A percentile compares a stretch with the other conserved stretches of the same genome.
Evolutionary conservation across 2,888 invertebrate species (phyloP).

Genomic region (Calameuta filiformis): DNA sequence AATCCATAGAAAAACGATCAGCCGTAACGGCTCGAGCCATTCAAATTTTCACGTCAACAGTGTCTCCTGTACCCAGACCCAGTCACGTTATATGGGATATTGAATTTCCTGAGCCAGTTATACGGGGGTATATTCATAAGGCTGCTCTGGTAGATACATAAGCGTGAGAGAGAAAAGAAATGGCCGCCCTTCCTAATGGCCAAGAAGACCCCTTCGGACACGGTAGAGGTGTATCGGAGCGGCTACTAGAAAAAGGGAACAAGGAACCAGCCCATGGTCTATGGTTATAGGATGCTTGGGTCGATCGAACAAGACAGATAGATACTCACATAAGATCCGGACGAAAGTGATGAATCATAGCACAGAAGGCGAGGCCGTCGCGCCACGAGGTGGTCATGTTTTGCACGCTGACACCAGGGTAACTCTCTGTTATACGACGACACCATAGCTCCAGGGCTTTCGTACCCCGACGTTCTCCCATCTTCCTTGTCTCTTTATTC

Average conservation of each 20-base stretch:
- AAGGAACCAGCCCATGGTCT: neutral
- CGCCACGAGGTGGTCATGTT: constrained; percentile 98
- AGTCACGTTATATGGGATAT: neutral
- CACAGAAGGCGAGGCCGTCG: constrained; percentile 95
- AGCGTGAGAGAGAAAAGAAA: neutral
- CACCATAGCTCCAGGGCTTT: constrained; percentile 95
- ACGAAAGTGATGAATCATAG: constrained; percentile 94
- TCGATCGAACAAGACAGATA: constrained; percentile 2
- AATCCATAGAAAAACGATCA: neutral
- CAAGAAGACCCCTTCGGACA: neutral
- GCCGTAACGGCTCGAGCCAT: neutral
- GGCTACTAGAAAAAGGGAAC: neutral
- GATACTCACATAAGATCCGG: constrained; percentile 94
- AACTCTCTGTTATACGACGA: constrained; percentile 87
- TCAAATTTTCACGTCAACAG: neutral
- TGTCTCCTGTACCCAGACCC: neutral
- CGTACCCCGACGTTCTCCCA: constrained; percentile 88
- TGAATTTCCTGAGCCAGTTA: neutral
- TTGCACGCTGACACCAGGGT: constrained; percentile 88
- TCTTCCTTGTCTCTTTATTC: constrained; percentile 53
- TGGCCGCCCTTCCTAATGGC: neutral
- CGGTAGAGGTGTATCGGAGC: neutral
- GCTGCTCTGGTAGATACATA: neutral
- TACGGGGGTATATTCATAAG: neutral
- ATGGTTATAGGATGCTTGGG: neutral